phyloP scores from a whole-genome alignment of 2,888 invertebrate genomes.

The Charanyca ferruginea region DNA sequence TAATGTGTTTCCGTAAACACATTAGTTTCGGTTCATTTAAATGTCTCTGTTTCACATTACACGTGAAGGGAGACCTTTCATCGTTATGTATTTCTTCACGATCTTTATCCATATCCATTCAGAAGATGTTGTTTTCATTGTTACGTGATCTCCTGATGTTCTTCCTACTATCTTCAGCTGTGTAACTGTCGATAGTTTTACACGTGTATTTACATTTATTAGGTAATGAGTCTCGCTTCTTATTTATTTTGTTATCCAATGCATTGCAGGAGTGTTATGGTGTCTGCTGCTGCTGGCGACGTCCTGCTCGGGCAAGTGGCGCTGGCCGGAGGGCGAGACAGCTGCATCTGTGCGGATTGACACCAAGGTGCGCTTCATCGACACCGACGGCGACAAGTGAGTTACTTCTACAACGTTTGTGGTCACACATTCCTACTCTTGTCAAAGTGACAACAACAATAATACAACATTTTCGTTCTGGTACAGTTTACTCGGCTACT shows the following conservation, averaged over 20 bases:
- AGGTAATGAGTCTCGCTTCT: not conserved
- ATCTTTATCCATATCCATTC: not conserved
- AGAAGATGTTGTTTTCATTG: not conserved
- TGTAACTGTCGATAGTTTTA: not conserved
- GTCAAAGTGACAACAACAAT: no score
- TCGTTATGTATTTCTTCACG: no score
- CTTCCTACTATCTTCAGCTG: not conserved
- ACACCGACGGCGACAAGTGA: slow-evolving; percentile 69
- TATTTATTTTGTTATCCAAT: not conserved
- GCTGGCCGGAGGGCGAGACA: slow-evolving; percentile 75
- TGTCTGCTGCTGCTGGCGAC: slow-evolving; percentile 60
- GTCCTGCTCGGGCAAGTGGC: slow-evolving; percentile 73
- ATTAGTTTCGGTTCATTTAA: no score
- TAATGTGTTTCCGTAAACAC: not conserved
- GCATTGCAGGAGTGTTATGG: slow-evolving; percentile 52
- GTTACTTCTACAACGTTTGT: slow-evolving; percentile 24
- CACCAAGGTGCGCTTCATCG: slow-evolving; percentile 82
- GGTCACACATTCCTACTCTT: not conserved
- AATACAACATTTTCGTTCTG: no score
- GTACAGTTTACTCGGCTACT: no score
- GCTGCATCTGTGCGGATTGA: slow-evolving; percentile 78
- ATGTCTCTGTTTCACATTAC: not conserved
- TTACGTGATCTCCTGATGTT: not conserved
- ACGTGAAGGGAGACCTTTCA: not conserved
- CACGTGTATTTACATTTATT: no score